Base-by-base conservation (phyloP, 2,113 vertebrate genomes). In the Lasiurus cinereus region DNA sequence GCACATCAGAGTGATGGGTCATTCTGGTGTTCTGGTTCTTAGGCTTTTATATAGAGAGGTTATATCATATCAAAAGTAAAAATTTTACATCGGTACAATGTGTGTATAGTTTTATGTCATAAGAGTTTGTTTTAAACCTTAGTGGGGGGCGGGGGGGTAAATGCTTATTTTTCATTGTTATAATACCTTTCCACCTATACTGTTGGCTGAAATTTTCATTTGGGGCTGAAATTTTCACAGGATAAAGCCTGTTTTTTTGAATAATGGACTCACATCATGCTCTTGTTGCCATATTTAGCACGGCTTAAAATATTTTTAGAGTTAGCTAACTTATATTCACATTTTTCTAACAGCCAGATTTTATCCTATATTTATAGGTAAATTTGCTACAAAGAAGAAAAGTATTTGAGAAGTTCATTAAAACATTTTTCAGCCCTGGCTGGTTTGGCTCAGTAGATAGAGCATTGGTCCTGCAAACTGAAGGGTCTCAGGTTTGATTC, bases 281-380 rank as follows among this genome's bases (percentile, higher is more conserved):
- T 91, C 69, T 56, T 79, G 43, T 70, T 94, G 24, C 88, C 66
- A 54, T 80, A 90, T 91, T 95, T 95, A 94, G 70, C 24, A 87
- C 76, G 76, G 74, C 64, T 95, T 66, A 66, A 94, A 36, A 72
- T 88, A 95, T 94, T 94, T 96, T 93, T 54, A 92, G 80, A 80
- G 33, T 91, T 93, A 93, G 46, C 36, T 88, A 72, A 56, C 86
- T 69, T 77, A 73, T 46, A 82, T 67, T 21, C 31, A 87, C 43
- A 59, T 90, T 94, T 95, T 72, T 93, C 73, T 52, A 92, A 92
- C 29, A 92, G 66, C 54, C 87, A 92, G 72, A 92, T 93, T 93
- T 77, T 69, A 94, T 87, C 73, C 48, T 94, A 83, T 93, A 91
- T 96, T 93, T 90, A 67, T 73, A 91, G 79, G 36, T 93, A 80